phyloP scores from a whole-genome alignment of 2,888 invertebrate species.

The Leucophenga maculata region DNA sequence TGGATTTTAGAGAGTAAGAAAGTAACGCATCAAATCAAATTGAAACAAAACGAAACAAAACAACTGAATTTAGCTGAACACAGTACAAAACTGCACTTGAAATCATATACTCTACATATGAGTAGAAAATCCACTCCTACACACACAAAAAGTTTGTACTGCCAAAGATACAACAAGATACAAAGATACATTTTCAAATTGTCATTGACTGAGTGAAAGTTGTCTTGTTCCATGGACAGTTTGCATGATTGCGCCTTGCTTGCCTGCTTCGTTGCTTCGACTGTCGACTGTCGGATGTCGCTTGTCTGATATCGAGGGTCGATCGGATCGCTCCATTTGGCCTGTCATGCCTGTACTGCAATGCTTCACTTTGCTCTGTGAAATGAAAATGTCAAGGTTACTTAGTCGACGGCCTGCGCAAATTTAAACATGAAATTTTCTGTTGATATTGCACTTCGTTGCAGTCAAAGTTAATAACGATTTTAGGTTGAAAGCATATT shows the following conservation, averaged over 20 bases:
- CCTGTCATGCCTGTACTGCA: not conserved
- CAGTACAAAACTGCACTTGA: not conserved
- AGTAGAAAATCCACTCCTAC: not conserved
- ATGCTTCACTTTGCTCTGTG: not conserved
- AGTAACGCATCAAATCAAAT: not conserved
- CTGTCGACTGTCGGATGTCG: not conserved
- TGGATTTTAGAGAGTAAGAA: too few relatives aligned
- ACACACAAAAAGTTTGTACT: not conserved
- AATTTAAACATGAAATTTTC: constrained; percentile 2
- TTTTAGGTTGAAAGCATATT: not conserved
- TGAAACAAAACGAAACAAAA: not conserved
- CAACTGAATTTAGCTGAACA: not conserved
- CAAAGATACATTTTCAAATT: not conserved
- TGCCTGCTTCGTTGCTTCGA: not conserved
- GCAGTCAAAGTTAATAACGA: not conserved
- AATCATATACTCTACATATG: not conserved
- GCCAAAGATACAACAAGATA: not conserved
- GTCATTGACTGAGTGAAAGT: constrained; percentile 6
- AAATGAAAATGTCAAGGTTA: constrained; percentile 5
- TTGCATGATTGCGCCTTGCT: not conserved
- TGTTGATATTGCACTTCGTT: not conserved
- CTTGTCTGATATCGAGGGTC: too few relatives aligned
- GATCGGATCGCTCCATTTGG: not conserved
- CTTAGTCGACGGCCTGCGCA: not conserved
- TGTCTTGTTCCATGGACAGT: constrained; percentile 1